Evolutionary conservation across 2,888 invertebrate genomes (phyloP).

Genomic region (Periphyllus acericola): DNA sequence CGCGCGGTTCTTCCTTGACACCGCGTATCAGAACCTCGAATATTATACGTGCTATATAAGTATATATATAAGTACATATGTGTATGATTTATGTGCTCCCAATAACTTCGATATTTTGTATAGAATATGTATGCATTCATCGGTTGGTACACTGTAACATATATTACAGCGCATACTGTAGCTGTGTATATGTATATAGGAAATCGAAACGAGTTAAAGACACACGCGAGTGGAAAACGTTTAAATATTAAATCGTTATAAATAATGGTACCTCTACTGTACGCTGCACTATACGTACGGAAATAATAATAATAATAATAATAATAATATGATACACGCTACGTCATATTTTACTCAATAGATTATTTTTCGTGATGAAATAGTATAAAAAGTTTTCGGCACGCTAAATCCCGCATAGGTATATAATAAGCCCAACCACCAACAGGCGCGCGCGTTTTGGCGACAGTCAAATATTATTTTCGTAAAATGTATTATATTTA

Average conservation of each 20-base stretch:
- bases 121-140: not conserved
- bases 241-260: not conserved
- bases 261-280: not conserved
- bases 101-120: not conserved
- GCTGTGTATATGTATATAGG: not conserved
- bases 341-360: not conserved
- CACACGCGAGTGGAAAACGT: not conserved
- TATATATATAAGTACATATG: not conserved
- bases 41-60: not conserved
- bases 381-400: constrained; percentile 36
- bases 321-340: not conserved
- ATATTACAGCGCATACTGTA: not conserved
- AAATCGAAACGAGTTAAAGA: not conserved
- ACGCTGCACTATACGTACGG: not conserved
- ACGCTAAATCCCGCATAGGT: not conserved
- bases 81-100: constrained; percentile 23
- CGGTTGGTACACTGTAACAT: no score
- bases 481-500: constrained; percentile 9
- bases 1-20: constrained; percentile 1
- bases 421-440: no score
- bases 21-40: not conserved
- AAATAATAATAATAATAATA: not conserved
- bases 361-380: constrained; percentile 36
- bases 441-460: not conserved
- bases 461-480: constrained; percentile 28